A percentile compares a stretch with the other conserved stretches of the same genome.
phyloP scores from a whole-genome alignment of 2,113 vertebrate genomes.

The Apeltes quadracus region DNA sequence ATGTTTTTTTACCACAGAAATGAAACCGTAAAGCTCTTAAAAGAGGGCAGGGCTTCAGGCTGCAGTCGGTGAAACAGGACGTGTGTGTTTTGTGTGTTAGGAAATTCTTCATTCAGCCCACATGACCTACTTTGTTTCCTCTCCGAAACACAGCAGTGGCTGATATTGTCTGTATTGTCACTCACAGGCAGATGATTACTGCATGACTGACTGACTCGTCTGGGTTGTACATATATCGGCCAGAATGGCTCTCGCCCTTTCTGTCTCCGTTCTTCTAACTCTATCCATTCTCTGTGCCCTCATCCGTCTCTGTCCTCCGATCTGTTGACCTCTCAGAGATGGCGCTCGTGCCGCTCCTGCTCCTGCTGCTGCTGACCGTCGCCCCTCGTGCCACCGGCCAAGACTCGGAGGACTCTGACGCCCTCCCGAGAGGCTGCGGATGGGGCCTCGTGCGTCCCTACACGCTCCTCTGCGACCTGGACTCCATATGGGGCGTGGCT shows the following conservation, averaged over 20 bases:
- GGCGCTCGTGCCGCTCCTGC: constrained; percentile 66
- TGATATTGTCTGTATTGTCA: constrained; percentile 53
- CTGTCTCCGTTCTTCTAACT: constrained; percentile 14
- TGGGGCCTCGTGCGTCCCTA: constrained; percentile 89
- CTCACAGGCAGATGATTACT: constrained; percentile 38
- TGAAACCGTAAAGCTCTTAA: constrained; percentile 12
- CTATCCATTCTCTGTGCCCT: not conserved
- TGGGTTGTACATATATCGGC: constrained; percentile 36
- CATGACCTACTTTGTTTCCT: constrained; percentile 60
- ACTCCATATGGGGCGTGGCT: constrained; percentile 94
- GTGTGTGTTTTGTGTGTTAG: constrained; percentile 30
- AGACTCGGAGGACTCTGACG: constrained; percentile 77
- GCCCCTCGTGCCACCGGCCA: constrained; percentile 73
- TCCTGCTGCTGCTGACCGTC: constrained; percentile 84
- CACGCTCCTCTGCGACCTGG: constrained; percentile 92
- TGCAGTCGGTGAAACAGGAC: constrained; percentile 27
- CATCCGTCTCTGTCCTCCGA: constrained; percentile 26
- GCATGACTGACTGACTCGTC: constrained; percentile 39
- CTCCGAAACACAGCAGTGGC: constrained; percentile 55
- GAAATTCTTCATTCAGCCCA: constrained; percentile 39
- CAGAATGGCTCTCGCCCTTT: constrained; percentile 44
- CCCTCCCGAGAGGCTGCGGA: constrained; percentile 87
- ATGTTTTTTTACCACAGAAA: constrained; percentile 20
- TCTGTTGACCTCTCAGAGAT: constrained; percentile 66
- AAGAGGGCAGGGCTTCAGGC: constrained; percentile 3